Evolutionary conservation across 1,140 invertebrate genomes (phyloP), one percentile per base, ranked within the genome.

Genomic region (Solenopsis invicta): DNA sequence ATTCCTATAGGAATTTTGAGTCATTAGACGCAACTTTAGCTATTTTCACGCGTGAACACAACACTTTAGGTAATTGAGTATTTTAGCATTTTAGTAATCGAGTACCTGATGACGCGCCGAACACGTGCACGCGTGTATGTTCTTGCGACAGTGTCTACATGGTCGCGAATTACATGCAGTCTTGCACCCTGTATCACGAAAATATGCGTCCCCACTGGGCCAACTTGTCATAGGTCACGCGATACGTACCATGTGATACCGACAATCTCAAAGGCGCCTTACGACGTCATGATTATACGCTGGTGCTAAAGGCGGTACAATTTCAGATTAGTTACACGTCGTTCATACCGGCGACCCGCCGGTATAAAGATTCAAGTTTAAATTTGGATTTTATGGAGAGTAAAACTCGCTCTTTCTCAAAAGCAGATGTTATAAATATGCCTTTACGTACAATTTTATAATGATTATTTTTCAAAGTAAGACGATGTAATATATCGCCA

Each of bases 131-230:
- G 29, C 9, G 61, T 48, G 34, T 62, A 24, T 41, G 29, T 66
- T 29, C 50, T 56, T n/a, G 37, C 69, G 69, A 81, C 41, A 48
- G 64, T 54, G 62, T 89, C 89, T 87, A 84, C 89, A 87, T 69
- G 85, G 54, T 61, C 59, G 52, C 61, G 52, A 89, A 86, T 89
- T 67, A 72, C 56, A 74, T n/a, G 52, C 66, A 34, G 67, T 69
- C 87, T 87, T 87, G 50, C 78, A 56, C 64, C 12, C 37, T 81
- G 41, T 71, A 82, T 75, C 76, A 56, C 72, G 54, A 67, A 34
- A 81, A 72, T 59, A 29, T 80, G 74, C 59, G 54, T 71, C 18
- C 34, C 5, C 52, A 34, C 13, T 29, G 62, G 41, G 29, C 56
- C 61, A 18, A 12, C 61, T 76, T 87, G 78, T 82, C 85, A 54